Conservation (phyloP, 1,140 invertebrate species). For the Drosophila insularis region DNA sequence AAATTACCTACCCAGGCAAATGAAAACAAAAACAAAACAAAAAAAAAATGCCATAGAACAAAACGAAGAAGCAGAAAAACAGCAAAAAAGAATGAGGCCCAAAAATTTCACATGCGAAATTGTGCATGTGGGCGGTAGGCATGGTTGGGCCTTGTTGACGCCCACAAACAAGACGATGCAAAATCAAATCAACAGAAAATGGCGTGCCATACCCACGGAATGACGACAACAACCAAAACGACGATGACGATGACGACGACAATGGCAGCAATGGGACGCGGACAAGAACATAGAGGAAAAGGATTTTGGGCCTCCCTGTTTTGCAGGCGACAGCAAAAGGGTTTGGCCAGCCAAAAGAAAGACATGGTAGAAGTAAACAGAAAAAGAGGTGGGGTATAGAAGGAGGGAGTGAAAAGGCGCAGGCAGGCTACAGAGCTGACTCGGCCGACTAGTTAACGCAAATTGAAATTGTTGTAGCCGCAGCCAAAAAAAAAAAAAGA, state of each 20-base stretch:
- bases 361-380: not conserved
- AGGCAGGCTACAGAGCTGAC: slow-evolving; percentile 30
- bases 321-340: slow-evolving; percentile 50
- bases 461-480: slow-evolving; percentile 59
- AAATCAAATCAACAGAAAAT: slow-evolving; percentile 64
- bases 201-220: slow-evolving; percentile 31
- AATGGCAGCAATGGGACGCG: not conserved
- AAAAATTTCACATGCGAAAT: slow-evolving; percentile 68
- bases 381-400: not conserved
- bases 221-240: slow-evolving; percentile 12
- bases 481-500: slow-evolving; percentile 36
- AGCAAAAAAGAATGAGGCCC: slow-evolving; percentile 48
- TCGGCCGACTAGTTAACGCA: slow-evolving; percentile 58
- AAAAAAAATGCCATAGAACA: slow-evolving; percentile 21
- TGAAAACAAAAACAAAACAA: slow-evolving; percentile 26
- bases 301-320: slow-evolving; percentile 24
- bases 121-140: slow-evolving; percentile 24
- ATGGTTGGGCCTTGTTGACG: slow-evolving; percentile 34
- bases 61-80: slow-evolving; percentile 17
- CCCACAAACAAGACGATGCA: slow-evolving; percentile 47
- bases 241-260: not conserved
- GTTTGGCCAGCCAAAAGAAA: slow-evolving; percentile 32
- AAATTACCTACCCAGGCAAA: slow-evolving; percentile 57
- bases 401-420: not conserved
- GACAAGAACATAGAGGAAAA: not conserved